Evolutionary conservation across 23 tunicate genomes (phyloP), one percentile per base, ranked within the genome.

Genomic region (Trididemnum miniatum): DNA sequence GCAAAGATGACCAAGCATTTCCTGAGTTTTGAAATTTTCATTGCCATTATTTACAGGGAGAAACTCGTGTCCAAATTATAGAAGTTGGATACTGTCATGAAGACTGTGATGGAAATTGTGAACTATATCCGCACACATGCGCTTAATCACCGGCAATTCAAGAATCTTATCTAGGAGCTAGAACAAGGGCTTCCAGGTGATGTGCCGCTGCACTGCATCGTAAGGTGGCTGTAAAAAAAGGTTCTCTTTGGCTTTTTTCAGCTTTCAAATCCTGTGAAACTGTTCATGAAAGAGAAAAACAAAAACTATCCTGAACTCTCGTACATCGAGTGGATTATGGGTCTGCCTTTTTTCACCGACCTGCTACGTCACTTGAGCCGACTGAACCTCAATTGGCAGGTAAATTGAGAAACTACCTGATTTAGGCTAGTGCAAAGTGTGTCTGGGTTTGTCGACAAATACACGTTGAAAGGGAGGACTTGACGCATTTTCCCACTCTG

Each of bases 61-160:
- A 15, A 37, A 39, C 80, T 74, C 26, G 59, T 74, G 80, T 74
- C 80, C 39, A 74, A 74, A 74, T 37, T 26, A 74, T 44, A 15
- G 59, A 74, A 74, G 22, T 74, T 74, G 80, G 80, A 74, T 60
- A 74, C 38, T 25, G 60, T 74, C 80, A 74, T 74, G 82, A 78
- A 78, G n/a, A 5, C 69, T 78, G 52, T 54, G 26, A 54, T 78
- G 71, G 71, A 78, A 54, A 59, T 59, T 37, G 82, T 54, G 39
- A 59, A 78, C 27, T 54, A 78, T 36, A 59, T 78, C 71, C 71
- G 82, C 72, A 78, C 82, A 15, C 82, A 78, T 78, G 84, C 84
- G 76, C 84, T 80, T 65, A 65, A 80, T 57, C 84, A 80, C 76
- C 75, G 84, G 84, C 51, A 80, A 80, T 80, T 80, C 57, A 80